Percentiles rank a stretch among this genome's conserved stretches.
phyloP scores from a whole-genome alignment of 2,888 invertebrate species.

The Trichopoda pennipes region DNA sequence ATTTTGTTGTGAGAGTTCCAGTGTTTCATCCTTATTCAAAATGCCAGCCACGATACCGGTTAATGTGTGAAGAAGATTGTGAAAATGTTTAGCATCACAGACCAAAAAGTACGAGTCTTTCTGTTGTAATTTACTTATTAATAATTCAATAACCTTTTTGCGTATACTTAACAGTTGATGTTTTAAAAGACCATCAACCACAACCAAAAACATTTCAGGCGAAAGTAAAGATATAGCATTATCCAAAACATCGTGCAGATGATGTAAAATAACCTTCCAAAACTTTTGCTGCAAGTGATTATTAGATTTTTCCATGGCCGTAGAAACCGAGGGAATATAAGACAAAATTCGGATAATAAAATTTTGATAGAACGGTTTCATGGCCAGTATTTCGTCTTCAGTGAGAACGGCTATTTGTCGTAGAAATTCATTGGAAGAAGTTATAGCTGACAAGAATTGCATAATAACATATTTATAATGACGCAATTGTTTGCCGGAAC shows the following conservation, averaged over 20 bases:
- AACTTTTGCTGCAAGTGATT: conserved; percentile 85
- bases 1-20: conserved; percentile 76
- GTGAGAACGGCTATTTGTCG: conserved; percentile 84
- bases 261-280: conserved; percentile 91
- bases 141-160: conserved; percentile 90
- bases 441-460: conserved; percentile 86
- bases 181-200: conserved; percentile 87
- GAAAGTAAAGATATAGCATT: conserved; percentile 90
- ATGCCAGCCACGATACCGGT: conserved; percentile 83
- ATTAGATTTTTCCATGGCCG: conserved; percentile 83
- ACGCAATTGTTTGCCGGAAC: conserved; percentile 88
- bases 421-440: conserved; percentile 87
- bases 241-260: conserved; percentile 90
- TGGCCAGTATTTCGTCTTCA: conserved; percentile 80
- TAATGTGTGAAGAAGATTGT: conserved; percentile 84
- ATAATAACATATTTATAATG: conserved; percentile 92
- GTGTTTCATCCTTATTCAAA: conserved; percentile 80
- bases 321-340: conserved; percentile 85
- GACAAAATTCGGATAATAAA: conserved; percentile 86
- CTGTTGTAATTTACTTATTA: conserved; percentile 90
- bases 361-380: conserved; percentile 86
- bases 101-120: conserved; percentile 84
- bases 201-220: conserved; percentile 89
- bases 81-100: conserved; percentile 82
- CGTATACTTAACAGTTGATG: conserved; percentile 88